These are phyloP conservation scores for Ceyx margarethae DNA, from an alignment of 2,113 vertebrate genomes.

Conservation along the genomic window DNA sequence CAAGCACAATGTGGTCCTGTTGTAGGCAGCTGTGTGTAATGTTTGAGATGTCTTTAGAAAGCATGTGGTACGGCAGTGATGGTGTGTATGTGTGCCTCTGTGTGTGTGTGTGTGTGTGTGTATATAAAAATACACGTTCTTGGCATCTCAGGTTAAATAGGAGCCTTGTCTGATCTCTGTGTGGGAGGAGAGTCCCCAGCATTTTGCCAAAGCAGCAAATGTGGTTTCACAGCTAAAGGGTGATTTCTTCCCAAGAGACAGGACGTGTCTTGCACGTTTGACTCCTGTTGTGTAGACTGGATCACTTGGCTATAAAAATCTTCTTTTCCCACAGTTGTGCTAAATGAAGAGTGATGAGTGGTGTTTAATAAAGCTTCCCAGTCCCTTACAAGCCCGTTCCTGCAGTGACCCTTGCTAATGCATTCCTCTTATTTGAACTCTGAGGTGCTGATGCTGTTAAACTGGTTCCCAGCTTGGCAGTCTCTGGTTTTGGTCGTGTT, in stretches of 20 bases:
- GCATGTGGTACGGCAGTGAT: neutral
- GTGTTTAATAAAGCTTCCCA: slow-evolving; percentile 40
- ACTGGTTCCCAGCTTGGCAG: slow-evolving; percentile 36
- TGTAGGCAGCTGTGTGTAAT: neutral
- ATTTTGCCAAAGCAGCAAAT: slow-evolving; percentile 18
- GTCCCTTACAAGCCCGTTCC: slow-evolving; percentile 55
- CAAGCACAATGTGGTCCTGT: neutral
- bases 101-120: neutral
- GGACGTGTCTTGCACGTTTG: slow-evolving; percentile 51
- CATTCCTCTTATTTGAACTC: slow-evolving; percentile 41
- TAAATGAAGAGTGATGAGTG: slow-evolving; percentile 40
- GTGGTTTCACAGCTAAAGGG: slow-evolving; percentile 29
- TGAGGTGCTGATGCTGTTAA: neutral
- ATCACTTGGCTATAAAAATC: slow-evolving; percentile 47
- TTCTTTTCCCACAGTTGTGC: slow-evolving; percentile 52
- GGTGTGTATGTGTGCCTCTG: neutral
- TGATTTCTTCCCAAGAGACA: slow-evolving; percentile 47
- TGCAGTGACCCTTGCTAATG: slow-evolving; percentile 54
- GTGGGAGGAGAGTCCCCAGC: neutral
- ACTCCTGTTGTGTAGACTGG: slow-evolving; percentile 31
- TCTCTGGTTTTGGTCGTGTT: neutral
- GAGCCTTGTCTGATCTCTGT: neutral
- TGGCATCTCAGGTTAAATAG: slow-evolving; percentile 1
- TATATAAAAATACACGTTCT: neutral
- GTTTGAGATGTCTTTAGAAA: neutral